These are phyloP conservation scores for Ranitomeya variabilis DNA, from an alignment of 2,113 vertebrate genomes.

Conservation along the genomic window DNA sequence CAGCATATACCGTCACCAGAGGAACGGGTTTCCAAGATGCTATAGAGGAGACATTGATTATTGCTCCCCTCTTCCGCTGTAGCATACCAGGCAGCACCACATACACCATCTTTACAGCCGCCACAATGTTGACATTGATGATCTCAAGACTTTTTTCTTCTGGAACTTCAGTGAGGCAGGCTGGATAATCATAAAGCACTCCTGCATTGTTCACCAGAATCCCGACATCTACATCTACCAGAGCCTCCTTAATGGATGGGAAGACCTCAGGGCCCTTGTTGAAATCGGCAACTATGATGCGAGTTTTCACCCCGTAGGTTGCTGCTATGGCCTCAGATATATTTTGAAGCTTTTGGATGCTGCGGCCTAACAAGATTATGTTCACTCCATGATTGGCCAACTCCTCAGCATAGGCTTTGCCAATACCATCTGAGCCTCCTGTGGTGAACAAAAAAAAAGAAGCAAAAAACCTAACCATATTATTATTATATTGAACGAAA, in stretches of 20 bases:
- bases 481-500: too few relatives aligned
- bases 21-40: conserved; percentile 75
- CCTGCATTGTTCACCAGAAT: conserved; percentile 89
- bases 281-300: conserved; percentile 80
- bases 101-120: conserved; percentile 80
- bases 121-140: conserved; percentile 78
- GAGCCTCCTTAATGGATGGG: conserved; percentile 73
- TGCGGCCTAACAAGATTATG: conserved; percentile 80
- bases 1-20: conserved; percentile 73
- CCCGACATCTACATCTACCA: conserved; percentile 85
- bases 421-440: conserved; percentile 83
- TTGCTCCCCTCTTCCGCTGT: conserved; percentile 81
- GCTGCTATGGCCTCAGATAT: conserved; percentile 74
- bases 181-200: conserved; percentile 62
- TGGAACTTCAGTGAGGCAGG: conserved; percentile 73
- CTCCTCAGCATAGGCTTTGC: conserved; percentile 86
- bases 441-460: not conserved
- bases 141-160: conserved; percentile 81
- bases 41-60: conserved; percentile 85
- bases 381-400: conserved; percentile 81
- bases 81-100: conserved; percentile 90
- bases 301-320: conserved; percentile 78
- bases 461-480: too few relatives aligned
- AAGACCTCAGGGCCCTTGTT: conserved; percentile 73
- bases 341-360: conserved; percentile 68